Percentiles rank a stretch among this genome's conserved stretches.
Conservation (phyloP, 2,113 vertebrate species). For the Xenopus borealis region DNA sequence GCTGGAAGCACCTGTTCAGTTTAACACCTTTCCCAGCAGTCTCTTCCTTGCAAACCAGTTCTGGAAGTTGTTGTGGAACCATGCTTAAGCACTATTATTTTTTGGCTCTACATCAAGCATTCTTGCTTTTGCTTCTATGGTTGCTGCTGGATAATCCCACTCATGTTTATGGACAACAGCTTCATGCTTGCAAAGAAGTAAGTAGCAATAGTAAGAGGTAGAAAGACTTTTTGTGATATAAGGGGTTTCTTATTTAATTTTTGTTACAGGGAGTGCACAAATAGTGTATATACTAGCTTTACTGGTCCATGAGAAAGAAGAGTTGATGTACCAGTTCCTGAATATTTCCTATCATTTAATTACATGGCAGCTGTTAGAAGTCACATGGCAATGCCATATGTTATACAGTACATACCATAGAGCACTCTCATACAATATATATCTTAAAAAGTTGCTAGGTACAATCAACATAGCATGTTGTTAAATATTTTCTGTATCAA, state of each 20-base stretch:
- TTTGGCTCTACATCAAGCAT: no score
- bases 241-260: no score
- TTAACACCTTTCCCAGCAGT: no score
- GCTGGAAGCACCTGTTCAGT: conserved; percentile 9
- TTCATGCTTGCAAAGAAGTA: conserved; percentile 31
- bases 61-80: neutral
- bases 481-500: no score
- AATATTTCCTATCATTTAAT: conserved; percentile 3
- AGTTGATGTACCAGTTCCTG: neutral
- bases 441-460: no score
- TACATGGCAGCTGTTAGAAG: conserved; percentile 14
- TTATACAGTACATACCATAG: no score
- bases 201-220: neutral
- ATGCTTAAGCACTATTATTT: neutral
- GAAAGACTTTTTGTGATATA: no score
- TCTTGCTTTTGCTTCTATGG: neutral
- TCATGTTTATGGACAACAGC: conserved; percentile 4
- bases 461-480: no score
- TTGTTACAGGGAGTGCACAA: no score
- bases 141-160: neutral
- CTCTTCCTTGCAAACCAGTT: neutral
- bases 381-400: conserved; percentile 6
- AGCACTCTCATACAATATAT: no score
- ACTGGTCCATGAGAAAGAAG: neutral
- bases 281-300: neutral